phyloP scores from a whole-genome alignment of 2,888 invertebrate genomes.

The Gymnocheta viridis region DNA sequence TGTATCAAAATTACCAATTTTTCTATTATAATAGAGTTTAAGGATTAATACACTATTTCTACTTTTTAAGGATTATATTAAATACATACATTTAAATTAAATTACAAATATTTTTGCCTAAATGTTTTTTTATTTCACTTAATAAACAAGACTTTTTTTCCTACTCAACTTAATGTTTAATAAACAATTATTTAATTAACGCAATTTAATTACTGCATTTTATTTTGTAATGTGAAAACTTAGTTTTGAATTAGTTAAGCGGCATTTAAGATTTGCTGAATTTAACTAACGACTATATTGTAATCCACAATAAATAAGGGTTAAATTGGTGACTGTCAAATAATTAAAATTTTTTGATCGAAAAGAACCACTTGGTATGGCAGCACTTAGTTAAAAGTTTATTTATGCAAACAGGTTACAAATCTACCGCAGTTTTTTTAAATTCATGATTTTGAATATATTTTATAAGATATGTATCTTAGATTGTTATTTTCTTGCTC shows the following conservation, averaged over 20 bases:
- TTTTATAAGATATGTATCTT: no score
- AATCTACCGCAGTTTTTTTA: no score
- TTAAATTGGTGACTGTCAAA: no score
- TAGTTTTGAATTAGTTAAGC: neutral
- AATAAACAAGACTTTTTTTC: conserved; percentile 48
- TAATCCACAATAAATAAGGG: no score
- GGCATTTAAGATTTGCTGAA: no score
- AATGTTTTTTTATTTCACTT: conserved; percentile 39
- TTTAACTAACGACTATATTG: no score
- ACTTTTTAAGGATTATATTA: conserved; percentile 27
- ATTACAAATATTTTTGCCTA: conserved; percentile 33
- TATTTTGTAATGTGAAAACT: neutral
- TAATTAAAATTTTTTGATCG: no score
- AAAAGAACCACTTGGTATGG: no score
- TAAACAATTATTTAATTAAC: conserved; percentile 25
- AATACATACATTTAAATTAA: neutral
- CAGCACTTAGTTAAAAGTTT: no score
- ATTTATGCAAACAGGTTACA: no score
- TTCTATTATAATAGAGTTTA: conserved; percentile 33
- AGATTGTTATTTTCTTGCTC: no score
- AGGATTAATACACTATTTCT: conserved; percentile 23
- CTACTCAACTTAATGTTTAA: conserved; percentile 36
- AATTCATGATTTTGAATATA: no score
- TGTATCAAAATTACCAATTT: conserved; percentile 10
- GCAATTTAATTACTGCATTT: neutral